phyloP scores from a whole-genome alignment of 2,888 invertebrate genomes.

The Morpho helenor region DNA sequence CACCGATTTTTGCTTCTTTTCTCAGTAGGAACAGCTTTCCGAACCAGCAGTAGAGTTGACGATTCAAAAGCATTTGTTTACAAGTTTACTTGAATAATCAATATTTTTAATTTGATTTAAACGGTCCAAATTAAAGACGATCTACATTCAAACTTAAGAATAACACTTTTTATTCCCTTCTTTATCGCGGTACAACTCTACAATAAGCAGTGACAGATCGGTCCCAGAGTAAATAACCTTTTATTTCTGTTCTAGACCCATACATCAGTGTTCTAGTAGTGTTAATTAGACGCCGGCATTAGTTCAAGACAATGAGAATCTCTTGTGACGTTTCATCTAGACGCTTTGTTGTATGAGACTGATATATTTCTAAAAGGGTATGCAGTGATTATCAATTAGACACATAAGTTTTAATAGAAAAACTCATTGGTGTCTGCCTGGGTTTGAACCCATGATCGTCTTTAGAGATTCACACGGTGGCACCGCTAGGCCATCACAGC shows the following conservation, averaged over 20 bases:
- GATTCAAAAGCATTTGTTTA: no score
- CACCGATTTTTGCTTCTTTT: neutral
- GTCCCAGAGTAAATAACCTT: neutral
- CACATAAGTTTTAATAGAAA: no score
- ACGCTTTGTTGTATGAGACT: conserved; percentile 10
- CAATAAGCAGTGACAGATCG: conserved; percentile 10
- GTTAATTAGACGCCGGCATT: conserved; percentile 13
- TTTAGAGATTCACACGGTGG: no score
- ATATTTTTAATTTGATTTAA: neutral
- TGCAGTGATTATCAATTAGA: no score
- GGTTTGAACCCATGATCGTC: no score
- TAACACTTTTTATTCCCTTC: neutral
- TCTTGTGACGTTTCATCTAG: conserved; percentile 8
- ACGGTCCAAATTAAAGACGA: no score
- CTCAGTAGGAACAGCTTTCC: no score
- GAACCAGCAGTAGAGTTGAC: no score
- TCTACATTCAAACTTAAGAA: neutral
- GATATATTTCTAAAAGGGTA: neutral
- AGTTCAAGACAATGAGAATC: conserved; percentile 3
- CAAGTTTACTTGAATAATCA: neutral
- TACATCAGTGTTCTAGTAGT: conserved; percentile 8
- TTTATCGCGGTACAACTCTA: neutral
- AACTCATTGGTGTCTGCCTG: no score
- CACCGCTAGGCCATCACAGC: no score
- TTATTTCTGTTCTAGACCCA: conserved; percentile 2